Evolutionary conservation across 92 coral and sea anemone species (phyloP).

Genomic region (Epizoanthus illoricatus): DNA sequence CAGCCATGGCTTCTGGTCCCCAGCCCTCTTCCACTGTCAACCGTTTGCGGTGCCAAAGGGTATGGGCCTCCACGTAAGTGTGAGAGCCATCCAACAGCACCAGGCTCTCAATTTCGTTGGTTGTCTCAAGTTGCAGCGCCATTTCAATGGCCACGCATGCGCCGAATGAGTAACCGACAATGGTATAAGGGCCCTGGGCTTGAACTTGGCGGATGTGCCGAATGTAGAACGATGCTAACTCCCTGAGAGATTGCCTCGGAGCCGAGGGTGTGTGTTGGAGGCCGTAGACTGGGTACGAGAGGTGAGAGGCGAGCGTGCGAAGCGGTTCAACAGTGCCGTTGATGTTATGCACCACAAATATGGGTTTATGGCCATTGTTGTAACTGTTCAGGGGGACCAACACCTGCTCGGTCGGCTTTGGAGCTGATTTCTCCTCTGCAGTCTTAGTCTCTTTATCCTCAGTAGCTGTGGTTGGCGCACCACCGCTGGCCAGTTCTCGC

Average conservation of each 20-base stretch:
- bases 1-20: conserved; percentile 71
- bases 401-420: conserved; percentile 16
- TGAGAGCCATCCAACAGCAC: conserved; percentile 82
- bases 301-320: conserved; percentile 58
- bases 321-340: conserved; percentile 76
- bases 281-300: conserved; percentile 72
- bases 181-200: conserved; percentile 71
- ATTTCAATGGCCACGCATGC: conserved; percentile 81
- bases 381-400: conserved; percentile 62
- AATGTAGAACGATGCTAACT: conserved; percentile 65
- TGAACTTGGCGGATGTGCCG: conserved; percentile 57
- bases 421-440: neutral
- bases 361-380: conserved; percentile 65
- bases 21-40: conserved; percentile 58
- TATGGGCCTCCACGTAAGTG: conserved; percentile 72
- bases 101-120: conserved; percentile 69
- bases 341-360: conserved; percentile 77
- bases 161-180: conserved; percentile 82
- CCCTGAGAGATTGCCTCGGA: conserved; percentile 59
- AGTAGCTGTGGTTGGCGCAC: conserved; percentile 15
- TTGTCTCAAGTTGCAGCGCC: conserved; percentile 83
- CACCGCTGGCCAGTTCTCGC: conserved; percentile 64
- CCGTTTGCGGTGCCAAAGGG: conserved; percentile 74
- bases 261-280: conserved; percentile 65
- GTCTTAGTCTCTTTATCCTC: conserved; percentile 36